A percentile compares a stretch with the other conserved stretches of the same genome.
These are phyloP conservation scores for Oreochromis niloticus DNA, from an alignment of 2,113 vertebrate genomes.

Conservation along the genomic window DNA sequence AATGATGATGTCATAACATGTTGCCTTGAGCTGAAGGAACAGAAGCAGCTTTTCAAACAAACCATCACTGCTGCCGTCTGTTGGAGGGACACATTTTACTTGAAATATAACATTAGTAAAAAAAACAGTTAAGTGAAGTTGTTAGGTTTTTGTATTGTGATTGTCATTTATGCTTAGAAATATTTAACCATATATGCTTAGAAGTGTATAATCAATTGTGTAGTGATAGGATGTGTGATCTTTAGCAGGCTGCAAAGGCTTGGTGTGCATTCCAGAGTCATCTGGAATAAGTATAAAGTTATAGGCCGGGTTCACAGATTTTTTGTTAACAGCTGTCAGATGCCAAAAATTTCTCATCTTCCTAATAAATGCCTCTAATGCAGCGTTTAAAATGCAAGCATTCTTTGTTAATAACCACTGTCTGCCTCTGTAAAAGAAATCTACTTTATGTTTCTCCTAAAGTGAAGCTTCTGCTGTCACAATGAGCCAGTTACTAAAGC, in stretches of 20 bases:
- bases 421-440: not conserved
- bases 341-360: not conserved
- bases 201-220: too few species aligned
- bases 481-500: not conserved
- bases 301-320: not conserved
- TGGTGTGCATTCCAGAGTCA: too few species aligned
- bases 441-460: not conserved
- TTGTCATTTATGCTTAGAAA: too few species aligned
- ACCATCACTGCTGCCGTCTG: not conserved
- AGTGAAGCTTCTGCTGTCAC: not conserved
- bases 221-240: too few species aligned
- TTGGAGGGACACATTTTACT: not conserved
- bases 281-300: not conserved
- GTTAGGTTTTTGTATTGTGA: too few species aligned
- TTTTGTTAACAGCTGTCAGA: not conserved
- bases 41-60: not conserved
- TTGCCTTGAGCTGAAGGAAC: not conserved
- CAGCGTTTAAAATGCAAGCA: not conserved
- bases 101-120: not conserved
- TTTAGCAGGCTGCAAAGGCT: too few species aligned
- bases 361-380: not conserved
- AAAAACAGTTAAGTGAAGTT: not conserved
- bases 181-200: too few species aligned
- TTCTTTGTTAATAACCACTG: not conserved
- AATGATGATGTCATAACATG: not conserved